Base-by-base conservation (phyloP, 2,888 invertebrate species). In the Chesias legatella region DNA sequence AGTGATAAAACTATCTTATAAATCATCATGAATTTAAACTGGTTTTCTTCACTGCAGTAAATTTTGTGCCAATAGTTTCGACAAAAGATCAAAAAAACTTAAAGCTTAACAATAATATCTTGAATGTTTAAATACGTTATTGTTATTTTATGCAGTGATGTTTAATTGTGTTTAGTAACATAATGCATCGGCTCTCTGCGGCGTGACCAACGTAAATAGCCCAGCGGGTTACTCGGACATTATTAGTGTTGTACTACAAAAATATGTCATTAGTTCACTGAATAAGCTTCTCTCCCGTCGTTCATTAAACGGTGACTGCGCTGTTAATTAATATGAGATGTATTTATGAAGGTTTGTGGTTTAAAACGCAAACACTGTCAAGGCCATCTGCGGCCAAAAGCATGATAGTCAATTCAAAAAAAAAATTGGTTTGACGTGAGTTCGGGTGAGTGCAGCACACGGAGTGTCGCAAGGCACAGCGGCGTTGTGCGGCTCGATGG, bases 401-500 rank as follows among this genome's bases (percentile, higher is more conserved):
- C n/a, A n/a, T n/a, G n/a, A n/a, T n/a, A n/a, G n/a, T n/a, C n/a
- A n/a, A n/a, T n/a, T n/a, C n/a, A n/a, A n/a, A n/a, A n/a, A n/a
- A n/a, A n/a, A n/a, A n/a, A n/a, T n/a, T n/a, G n/a, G n/a, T n/a
- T n/a, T n/a, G n/a, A n/a, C n/a, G n/a, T n/a, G n/a, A n/a, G n/a
- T n/a, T n/a, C n/a, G 26, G 33, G 29, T 74, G 76, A 74, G 72
- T 65, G 67, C 70, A 72, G 73, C 71, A 17, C 73, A 77, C 77
- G 78, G 76, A 32, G 10, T 22, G 31, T 23, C 35, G 75, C 70
- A 17, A 5, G 69, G 76, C 70, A 64, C 65, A 66, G 64, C 70
- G 77, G 74, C 79, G 80, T 5, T 17, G 30, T 72, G 79, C 71
- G 76, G 74, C 75, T 77, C 80, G 79, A 73, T 71, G 70, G 77